Evolutionary conservation across 2,888 invertebrate genomes (phyloP), one percentile per base, ranked within the genome.

Genomic region (Liodrosophila aerea): DNA sequence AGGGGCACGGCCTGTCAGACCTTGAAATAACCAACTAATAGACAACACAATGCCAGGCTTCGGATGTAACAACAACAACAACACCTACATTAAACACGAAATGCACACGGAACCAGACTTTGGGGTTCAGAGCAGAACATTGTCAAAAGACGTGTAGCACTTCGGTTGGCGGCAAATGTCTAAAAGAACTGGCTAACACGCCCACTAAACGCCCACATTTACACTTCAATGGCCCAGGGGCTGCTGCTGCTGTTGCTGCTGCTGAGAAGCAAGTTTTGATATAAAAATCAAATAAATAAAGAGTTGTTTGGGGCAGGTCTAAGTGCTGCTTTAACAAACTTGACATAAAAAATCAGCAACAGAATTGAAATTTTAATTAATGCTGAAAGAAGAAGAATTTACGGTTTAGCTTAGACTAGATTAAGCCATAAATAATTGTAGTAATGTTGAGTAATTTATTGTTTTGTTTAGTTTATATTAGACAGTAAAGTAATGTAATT

Each of bases 171-270:
- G 44, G 60, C 53, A 45, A 46, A 39, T 59, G 60, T 47, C 62
- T 56, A 40, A 50, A 53, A 84, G 64, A 76, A 73, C 84, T 62
- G 64, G 73, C 66, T 78, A 37, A 34, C 65, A 72, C 68, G 76
- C 76, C 76, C 54, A 58, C 27, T 2, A 5, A 15, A 60, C 75
- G 73, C 76, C 75, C 31, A 59, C 73, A 22, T 46, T 22, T n/a
- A 64, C 64, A 46, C 71, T 56, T 51, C 22, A 44, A 61, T 54
- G 50, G 53, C 46, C 50, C 51, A 43, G 22, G 43, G 49, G 18
- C 36, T 22, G 39, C 22, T 22, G 22, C 22, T 5, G 18, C 36
- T 22, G 39, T 5, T 22, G 22, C 22, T 5, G 22, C 5, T 22
- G 22, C 34, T 40, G 37, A 39, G n/a, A 52, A 39, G 45, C 70